Evolutionary conservation across 2,888 invertebrate genomes (phyloP).

Genomic region (Cheilosia grossa): DNA sequence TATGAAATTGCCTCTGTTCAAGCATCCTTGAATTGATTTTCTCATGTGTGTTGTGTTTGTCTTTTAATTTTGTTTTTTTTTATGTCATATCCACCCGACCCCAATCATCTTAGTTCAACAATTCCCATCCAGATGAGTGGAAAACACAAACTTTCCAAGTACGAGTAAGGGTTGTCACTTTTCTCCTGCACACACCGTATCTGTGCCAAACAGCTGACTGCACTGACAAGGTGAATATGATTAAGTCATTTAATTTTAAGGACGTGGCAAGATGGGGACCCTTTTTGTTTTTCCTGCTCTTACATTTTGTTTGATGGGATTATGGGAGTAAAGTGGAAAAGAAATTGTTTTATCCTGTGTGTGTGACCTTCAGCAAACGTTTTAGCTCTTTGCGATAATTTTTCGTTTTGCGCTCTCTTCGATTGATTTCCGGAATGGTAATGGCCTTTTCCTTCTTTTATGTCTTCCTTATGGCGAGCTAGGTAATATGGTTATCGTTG

Average conservation of each 20-base stretch:
- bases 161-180: constrained; percentile 1
- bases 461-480: too few relatives aligned
- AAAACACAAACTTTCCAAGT: constrained; percentile 2
- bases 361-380: constrained; percentile 14
- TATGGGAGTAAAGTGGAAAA: constrained; percentile 28
- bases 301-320: background rate
- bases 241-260: constrained; percentile 40
- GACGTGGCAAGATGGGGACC: background rate
- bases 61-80: background rate
- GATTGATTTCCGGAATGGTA: background rate
- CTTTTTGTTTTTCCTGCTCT: background rate
- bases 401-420: background rate
- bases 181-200: background rate
- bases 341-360: constrained; percentile 19
- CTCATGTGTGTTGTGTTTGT: too few relatives aligned
- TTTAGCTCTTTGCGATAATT: background rate
- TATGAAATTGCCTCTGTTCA: background rate
- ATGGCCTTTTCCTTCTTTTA: background rate
- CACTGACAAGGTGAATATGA: constrained; percentile 31
- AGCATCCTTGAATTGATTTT: constrained; percentile 29
- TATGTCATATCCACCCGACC: background rate
- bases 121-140: constrained; percentile 2
- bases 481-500: too few relatives aligned
- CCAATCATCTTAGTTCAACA: constrained; percentile 1
- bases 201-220: background rate